phyloP scores from a whole-genome alignment of 2,113 vertebrate species.

The Anthoscopus minutus region DNA sequence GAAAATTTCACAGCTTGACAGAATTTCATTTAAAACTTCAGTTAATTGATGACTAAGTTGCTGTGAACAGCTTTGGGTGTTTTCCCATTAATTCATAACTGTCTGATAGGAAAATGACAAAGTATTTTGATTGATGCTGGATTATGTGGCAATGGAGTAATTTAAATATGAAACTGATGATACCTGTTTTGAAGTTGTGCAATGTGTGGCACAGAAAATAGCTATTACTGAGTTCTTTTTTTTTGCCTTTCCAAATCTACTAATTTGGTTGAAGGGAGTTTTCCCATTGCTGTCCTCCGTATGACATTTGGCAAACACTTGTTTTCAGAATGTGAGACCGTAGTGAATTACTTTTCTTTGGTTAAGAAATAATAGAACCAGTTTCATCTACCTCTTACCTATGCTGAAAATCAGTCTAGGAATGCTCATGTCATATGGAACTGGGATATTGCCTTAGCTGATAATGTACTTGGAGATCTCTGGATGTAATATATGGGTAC shows the following conservation, averaged over 20 bases:
- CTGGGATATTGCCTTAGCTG: background rate
- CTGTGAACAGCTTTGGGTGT: background rate
- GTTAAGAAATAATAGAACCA: background rate
- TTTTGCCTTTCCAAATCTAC: background rate
- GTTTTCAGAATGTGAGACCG: background rate
- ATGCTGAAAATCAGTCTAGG: fast-evolving
- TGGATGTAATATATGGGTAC: background rate
- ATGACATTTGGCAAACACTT: background rate
- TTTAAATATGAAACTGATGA: background rate
- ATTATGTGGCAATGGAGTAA: background rate
- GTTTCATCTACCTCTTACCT: background rate
- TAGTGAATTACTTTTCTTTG: background rate
- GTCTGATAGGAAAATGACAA: background rate
- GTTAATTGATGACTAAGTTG: background rate
- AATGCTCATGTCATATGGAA: background rate
- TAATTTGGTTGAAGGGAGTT: background rate
- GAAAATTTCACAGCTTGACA: background rate
- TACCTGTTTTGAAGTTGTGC: background rate
- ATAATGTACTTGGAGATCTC: background rate
- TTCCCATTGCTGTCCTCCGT: background rate
- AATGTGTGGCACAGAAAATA: background rate
- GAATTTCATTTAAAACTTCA: background rate
- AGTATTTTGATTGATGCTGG: background rate
- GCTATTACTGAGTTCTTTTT: fast-evolving
- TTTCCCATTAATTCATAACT: background rate